Evolutionary conservation across 2,888 invertebrate species (phyloP).

Genomic region (Hipparchia semele): DNA sequence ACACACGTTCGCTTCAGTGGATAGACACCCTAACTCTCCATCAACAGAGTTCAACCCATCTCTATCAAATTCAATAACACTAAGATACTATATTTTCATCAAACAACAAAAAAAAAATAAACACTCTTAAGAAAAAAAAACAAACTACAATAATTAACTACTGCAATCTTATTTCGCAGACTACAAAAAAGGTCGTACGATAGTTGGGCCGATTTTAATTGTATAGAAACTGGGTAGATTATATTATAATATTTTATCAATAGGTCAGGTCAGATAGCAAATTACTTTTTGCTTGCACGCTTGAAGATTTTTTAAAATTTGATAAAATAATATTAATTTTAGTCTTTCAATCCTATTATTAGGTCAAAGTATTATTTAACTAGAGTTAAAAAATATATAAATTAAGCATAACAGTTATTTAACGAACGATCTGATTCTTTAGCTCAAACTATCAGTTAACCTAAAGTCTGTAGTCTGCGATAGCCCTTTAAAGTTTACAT

Average conservation of each 20-base stretch:
- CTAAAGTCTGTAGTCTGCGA: background rate
- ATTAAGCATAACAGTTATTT: no score
- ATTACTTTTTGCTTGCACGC: no score
- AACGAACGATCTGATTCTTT: no score
- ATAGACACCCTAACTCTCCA: no score
- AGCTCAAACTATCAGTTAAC: background rate
- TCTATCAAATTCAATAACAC: slow-evolving; percentile 51
- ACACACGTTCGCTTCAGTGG: no score
- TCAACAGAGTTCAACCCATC: slow-evolving; percentile 45
- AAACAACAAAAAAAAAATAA: slow-evolving; percentile 65
- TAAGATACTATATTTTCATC: slow-evolving; percentile 58
- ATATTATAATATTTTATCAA: no score
- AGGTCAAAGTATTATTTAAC: no score
- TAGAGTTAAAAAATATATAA: no score
- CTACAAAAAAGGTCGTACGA: background rate
- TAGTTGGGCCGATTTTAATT: background rate
- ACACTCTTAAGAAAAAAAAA: slow-evolving; percentile 61
- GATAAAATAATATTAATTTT: background rate
- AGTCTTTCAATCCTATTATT: no score
- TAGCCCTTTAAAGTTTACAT: slow-evolving; percentile 50
- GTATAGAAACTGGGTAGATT: background rate
- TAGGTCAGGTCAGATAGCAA: no score
- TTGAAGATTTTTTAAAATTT: no score
- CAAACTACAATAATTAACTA: slow-evolving; percentile 53
- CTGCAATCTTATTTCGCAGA: slow-evolving; percentile 45